phyloP scores from a whole-genome alignment of 2,797 vertebrate species.

The Prionace glauca region DNA sequence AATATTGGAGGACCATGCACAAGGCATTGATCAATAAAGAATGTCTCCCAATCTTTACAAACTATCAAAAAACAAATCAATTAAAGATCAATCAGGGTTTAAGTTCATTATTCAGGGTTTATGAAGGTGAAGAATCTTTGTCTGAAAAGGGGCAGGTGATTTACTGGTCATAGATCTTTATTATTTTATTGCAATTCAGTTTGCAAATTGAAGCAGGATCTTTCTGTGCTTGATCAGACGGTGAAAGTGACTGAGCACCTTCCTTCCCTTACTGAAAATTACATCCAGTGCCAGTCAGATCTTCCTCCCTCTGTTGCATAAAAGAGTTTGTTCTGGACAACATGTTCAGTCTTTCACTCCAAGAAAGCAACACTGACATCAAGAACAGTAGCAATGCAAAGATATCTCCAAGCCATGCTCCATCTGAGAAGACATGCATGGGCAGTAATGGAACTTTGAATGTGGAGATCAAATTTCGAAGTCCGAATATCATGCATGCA shows the following conservation, averaged over 20 bases:
- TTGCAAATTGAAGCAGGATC: background rate
- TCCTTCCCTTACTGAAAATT: background rate
- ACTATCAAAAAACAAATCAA: background rate
- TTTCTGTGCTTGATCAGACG: too few relatives aligned
- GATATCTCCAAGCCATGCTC: background rate
- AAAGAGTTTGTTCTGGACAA: background rate
- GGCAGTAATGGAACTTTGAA: background rate
- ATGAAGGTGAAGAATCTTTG: background rate
- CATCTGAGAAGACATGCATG: background rate
- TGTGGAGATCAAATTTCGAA: background rate
- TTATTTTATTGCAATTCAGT: background rate
- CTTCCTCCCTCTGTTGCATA: background rate
- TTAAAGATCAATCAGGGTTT: background rate
- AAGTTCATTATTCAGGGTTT: background rate
- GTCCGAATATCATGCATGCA: too few relatives aligned
- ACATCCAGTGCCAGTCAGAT: background rate
- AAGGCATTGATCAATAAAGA: conserved; percentile 59
- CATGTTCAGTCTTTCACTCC: background rate
- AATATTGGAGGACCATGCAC: conserved; percentile 57
- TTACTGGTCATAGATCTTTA: background rate
- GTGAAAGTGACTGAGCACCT: background rate
- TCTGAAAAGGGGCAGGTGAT: background rate
- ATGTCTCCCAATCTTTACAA: conserved; percentile 64
- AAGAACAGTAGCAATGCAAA: background rate
- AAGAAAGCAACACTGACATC: background rate